Percentiles rank a stretch among this genome's conserved stretches.
phyloP scores from a whole-genome alignment of 2,797 vertebrate species.

The Falco columbarius region DNA sequence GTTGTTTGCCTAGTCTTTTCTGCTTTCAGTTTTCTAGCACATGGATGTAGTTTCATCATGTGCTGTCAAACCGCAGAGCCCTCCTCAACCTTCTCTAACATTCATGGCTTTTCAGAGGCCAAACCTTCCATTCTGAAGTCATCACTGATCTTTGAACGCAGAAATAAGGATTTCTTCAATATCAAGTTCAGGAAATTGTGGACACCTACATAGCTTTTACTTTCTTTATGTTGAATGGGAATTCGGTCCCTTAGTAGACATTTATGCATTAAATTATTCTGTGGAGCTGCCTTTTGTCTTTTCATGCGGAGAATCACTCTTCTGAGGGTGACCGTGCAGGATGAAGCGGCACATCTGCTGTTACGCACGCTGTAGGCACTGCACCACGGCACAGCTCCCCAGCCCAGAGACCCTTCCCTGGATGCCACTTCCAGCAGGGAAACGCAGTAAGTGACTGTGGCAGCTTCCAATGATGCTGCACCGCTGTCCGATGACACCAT shows the following conservation, averaged over 20 bases:
- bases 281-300: neutral
- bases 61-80: neutral
- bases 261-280: neutral
- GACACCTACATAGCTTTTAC: neutral
- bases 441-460: neutral
- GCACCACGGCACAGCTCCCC: neutral
- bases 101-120: neutral
- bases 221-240: neutral
- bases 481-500: neutral
- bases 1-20: neutral
- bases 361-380: neutral
- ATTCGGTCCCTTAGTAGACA: neutral
- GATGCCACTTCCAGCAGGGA: neutral
- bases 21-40: neutral
- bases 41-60: rapidly evolving
- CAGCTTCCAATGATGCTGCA: neutral
- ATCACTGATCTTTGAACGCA: neutral
- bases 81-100: no score
- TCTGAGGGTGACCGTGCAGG: rapidly evolving
- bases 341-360: no score
- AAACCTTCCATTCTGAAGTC: neutral
- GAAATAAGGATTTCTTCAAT: neutral
- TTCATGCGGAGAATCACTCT: neutral
- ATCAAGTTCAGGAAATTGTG: neutral
- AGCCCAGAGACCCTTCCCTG: neutral